phyloP scores from a whole-genome alignment of 2,113 vertebrate species.

The Centropus bengalensis region DNA sequence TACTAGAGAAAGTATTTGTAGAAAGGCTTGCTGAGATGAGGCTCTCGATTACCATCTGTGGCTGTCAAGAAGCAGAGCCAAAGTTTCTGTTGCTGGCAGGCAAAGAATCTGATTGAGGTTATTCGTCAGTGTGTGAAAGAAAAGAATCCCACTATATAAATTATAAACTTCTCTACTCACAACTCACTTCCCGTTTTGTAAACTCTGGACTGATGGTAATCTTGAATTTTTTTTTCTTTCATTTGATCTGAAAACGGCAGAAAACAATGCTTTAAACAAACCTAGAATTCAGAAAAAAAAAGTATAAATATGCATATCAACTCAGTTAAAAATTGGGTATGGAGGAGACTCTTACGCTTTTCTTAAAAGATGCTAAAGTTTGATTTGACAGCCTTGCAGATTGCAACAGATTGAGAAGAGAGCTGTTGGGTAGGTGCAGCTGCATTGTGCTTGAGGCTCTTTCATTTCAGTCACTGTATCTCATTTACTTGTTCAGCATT shows the following conservation, averaged over 20 bases:
- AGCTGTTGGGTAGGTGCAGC: neutral
- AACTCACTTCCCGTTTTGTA: neutral
- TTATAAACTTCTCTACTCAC: neutral
- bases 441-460: neutral
- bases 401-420: neutral
- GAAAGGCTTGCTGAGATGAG: neutral
- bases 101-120: neutral
- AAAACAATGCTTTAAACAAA: neutral
- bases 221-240: neutral
- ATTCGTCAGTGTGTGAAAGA: neutral
- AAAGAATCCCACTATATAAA: constrained; percentile 18
- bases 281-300: neutral
- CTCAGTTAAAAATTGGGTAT: neutral
- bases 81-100: neutral
- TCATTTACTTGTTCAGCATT: neutral
- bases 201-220: neutral
- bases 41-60: neutral
- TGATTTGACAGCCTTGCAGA: neutral
- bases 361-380: neutral
- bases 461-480: neutral
- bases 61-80: neutral
- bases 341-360: neutral
- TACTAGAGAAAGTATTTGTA: neutral
- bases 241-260: neutral
- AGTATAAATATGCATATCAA: neutral